Evolutionary conservation across 2,113 vertebrate genomes (phyloP), one percentile per base, ranked within the genome.

Genomic region (Ammodytes marinus): DNA sequence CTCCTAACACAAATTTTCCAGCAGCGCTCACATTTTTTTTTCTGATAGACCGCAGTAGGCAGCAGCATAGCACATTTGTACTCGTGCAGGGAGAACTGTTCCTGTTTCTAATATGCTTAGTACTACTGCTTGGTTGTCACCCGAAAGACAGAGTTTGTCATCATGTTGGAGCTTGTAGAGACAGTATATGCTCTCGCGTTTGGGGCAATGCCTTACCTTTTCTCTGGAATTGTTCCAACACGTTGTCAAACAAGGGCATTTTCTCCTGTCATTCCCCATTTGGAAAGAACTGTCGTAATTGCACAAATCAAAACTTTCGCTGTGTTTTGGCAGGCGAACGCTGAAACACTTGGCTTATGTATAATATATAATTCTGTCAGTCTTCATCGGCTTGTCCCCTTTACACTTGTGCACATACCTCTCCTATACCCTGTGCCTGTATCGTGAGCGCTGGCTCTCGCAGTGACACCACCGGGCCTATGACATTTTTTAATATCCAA

Each of bases 401-500:
- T 66, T 71, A 77, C 79, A 50, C 83, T 66, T 27, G 61, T 57
- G 66, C 80, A 79, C 40, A 27, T 27, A 40, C 13, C 74, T 69
- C 63, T 79, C 64, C 74, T 13, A 13, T 37, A 7, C 12, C 4
- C 80, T 14, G 42, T 63, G 17, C 92, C 94, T 91, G 95, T 95
- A 95, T 95, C 95, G 94, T 96, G 96, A 95, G 95, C 94, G 74
- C 90, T 91, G 93, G 95, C 95, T 96, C 95, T 93, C 27, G 94
- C 95, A 82, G 94, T 91, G 92, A 94, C 94, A 77, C 93, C 93
- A 91, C 87, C 71, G 69, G 93, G 90, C 93, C 90, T 69, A 83
- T 94, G 96, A 91, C 93, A 92, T 82, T 76, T 92, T 96, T 96
- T 96, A 96, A 97, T 96, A 97, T 96, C 96, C 95, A 96, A 92